Evolutionary conservation across 2,888 invertebrate species (phyloP).

Genomic region (Magallana nippona): DNA sequence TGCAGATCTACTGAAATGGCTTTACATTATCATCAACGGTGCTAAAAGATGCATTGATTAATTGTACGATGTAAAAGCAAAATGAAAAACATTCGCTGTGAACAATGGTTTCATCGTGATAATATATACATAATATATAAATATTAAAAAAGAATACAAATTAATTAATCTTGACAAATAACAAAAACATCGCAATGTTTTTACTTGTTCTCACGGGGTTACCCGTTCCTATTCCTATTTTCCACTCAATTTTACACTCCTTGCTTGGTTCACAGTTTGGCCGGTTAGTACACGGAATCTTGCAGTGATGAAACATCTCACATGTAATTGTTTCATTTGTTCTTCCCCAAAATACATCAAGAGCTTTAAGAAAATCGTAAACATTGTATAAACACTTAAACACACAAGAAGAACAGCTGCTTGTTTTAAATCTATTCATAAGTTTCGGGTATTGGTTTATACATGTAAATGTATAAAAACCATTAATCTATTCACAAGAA

Average conservation of each 20-base stretch:
- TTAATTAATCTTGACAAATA: background rate
- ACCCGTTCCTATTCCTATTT: background rate
- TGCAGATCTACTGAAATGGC: background rate
- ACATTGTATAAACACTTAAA: no score
- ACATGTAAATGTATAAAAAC: no score
- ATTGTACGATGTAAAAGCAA: background rate
- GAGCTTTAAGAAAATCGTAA: no score
- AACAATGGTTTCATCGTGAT: background rate
- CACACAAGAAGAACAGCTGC: no score
- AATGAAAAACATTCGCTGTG: background rate
- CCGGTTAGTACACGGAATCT: background rate
- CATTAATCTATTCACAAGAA: no score
- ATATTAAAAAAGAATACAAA: background rate
- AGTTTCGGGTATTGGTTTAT: no score
- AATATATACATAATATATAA: background rate
- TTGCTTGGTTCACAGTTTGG: background rate
- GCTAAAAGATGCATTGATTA: no score
- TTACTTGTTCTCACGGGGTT: background rate
- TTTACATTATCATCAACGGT: background rate
- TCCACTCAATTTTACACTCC: background rate
- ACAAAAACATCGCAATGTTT: background rate
- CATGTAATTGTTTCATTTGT: background rate
- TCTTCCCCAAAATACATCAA: no score
- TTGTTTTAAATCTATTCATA: no score
- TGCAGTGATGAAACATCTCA: background rate